Base-by-base conservation (phyloP, 2,113 vertebrate species). In the Colossoma macropomum region DNA sequence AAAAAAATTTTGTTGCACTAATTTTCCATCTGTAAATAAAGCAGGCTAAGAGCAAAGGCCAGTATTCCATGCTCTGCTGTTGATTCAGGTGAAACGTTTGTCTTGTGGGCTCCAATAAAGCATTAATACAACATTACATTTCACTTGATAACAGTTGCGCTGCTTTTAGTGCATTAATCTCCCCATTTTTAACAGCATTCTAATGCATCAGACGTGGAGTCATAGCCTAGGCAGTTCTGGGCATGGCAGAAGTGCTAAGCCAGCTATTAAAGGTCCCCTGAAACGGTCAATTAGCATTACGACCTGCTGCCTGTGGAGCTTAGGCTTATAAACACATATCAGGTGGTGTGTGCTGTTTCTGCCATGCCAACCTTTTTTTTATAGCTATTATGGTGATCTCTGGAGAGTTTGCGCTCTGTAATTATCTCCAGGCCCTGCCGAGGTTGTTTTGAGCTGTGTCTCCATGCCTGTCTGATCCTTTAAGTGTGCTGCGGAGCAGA, bases 271-370 rank as follows among this genome's bases (percentile, higher is more conserved):
- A 17, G 28, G 45, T 79, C 66, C 7, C n/a, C 63, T 34, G 45
- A 79, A 79, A 68, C 62, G 63, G 52, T 79, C 59, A 68, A 79
- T 79, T 41, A 80, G 65, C 77, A 59, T 80, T 52, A 70, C 38
- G 66, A 66, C 65, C 77, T 52, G 11, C 66, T 59, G 77, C 77
- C 65, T 52, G 34, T 41, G 48, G 63, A 34, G 62, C 48, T 68
- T 23, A 19, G n/a, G 77, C 23, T 19, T 80, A 70, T 80, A 80
- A 80, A 80, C 66, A 80, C 65, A 56, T 66, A 70, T 79, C 30
- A 27, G 50, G 66, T 80, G 77, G 66, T 59, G 63, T 69, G 32
- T 50, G 54, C 69, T 71, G 54, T 71, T 71, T 28, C 32, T 62
- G 59, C 59, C 59, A 62, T 12, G 59, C 65, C 10, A 66, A 71